Evolutionary conservation across 2,888 invertebrate species (phyloP).

Genomic region (Lydus trimaculatus): DNA sequence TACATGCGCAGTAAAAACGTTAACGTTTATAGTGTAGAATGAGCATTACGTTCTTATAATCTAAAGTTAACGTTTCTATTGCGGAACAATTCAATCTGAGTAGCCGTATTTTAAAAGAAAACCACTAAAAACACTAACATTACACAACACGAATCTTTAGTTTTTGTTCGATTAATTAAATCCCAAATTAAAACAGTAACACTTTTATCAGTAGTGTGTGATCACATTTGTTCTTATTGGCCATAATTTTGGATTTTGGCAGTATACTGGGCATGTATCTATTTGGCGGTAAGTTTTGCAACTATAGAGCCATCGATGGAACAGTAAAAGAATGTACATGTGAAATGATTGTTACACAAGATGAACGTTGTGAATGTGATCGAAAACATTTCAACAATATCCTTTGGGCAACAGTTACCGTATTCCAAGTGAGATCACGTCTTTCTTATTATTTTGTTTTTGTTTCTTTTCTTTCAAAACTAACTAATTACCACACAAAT

Average conservation of each 20-base stretch:
- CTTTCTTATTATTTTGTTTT: not conserved
- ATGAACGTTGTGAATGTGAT: slow-evolving; percentile 93
- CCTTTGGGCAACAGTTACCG: slow-evolving; percentile 96
- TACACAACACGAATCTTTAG: not conserved
- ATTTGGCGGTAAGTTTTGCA: slow-evolving; percentile 99
- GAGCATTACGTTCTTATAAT: not conserved
- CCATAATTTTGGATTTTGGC: slow-evolving; percentile 61
- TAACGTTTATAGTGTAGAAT: not conserved
- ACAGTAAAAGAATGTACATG: slow-evolving; percentile 88
- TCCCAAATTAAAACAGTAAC: not conserved
- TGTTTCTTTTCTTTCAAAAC: too few species aligned
- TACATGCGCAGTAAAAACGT: not conserved
- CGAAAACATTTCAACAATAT: slow-evolving; percentile 99
- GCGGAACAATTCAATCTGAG: not conserved
- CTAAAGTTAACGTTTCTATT: not conserved
- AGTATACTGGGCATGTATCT: slow-evolving; percentile 99
- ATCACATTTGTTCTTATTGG: slow-evolving; percentile 23
- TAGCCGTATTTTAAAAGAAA: not conserved
- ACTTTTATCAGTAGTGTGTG: slow-evolving; percentile 23
- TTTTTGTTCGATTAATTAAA: slow-evolving; percentile 17
- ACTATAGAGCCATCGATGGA: slow-evolving; percentile 87
- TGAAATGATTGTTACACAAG: slow-evolving; percentile 87
- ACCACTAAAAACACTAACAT: slow-evolving; percentile 3
- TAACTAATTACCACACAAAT: too few species aligned
- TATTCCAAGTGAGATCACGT: slow-evolving; percentile 86